phyloP scores from a whole-genome alignment of 2,113 vertebrate genomes.

The Nothoprocta perdicaria region DNA sequence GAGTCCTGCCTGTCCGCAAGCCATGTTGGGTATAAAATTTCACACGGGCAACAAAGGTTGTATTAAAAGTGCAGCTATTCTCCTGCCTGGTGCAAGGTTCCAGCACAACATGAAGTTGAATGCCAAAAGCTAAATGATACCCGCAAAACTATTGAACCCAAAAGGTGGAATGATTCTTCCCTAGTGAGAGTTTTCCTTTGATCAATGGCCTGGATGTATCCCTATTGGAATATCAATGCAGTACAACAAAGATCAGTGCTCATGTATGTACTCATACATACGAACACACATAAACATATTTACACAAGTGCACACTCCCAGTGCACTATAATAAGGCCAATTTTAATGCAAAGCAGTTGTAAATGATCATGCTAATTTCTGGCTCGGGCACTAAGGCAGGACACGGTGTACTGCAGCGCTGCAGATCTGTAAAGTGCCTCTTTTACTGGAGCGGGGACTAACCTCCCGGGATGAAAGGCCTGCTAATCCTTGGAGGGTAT shows the following conservation, averaged over 20 bases:
- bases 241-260: not conserved
- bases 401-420: not conserved
- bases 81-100: not conserved
- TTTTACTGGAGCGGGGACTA: not conserved
- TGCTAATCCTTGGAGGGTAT: not conserved
- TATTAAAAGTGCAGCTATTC: not conserved
- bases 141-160: not conserved
- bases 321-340: not conserved
- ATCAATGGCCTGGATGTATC: not conserved
- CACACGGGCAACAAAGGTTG: not conserved
- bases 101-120: not conserved
- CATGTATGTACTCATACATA: not conserved
- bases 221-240: not conserved
- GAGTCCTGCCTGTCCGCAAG: not conserved
- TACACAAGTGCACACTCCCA: fast-evolving
- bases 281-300: not conserved
- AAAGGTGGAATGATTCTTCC: not conserved
- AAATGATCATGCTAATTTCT: not conserved
- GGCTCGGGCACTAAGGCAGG: not conserved
- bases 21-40: not conserved
- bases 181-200: not conserved
- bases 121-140: not conserved
- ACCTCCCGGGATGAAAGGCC: fast-evolving
- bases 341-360: not conserved
- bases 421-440: not conserved